Base-by-base conservation (phyloP, 2,888 invertebrate genomes). In the Dorcus hopei region DNA sequence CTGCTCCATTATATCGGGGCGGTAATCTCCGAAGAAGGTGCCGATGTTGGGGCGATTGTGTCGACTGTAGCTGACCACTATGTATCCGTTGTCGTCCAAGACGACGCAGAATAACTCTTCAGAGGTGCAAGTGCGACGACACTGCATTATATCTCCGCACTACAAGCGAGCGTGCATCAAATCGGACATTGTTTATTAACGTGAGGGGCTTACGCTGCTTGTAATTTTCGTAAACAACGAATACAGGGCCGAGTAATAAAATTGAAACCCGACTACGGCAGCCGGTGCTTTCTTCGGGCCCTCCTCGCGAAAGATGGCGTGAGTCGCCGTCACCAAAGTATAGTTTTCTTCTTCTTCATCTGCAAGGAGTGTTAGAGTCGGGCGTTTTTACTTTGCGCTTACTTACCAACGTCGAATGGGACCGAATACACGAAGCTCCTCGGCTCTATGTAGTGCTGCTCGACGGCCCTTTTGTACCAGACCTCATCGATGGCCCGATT, bases 391-490 rank as follows among this genome's bases (percentile, higher is more conserved):
- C 45, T 9, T 19, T n/a, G 45, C 8, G 14, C n/a, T 38, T 8
- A 54, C 61, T 66, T 74, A 73, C 82, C 81, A 38, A 82, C 80
- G 74, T 88, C 86, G 71, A 88, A 86, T 19, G 89, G 89, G 47
- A 90, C 87, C 2, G 89, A 88, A 77, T 91, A 94, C 0, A 95
- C 91, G 74, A 91, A 94, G 69, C 91, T 91, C 38, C 87, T 84
- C 0, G 88, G 85, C 64, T 92, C 84, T 9, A 89, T 81, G 72
- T 88, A 88, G 77, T 93, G 87, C 69, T 93, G 92, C 67, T 94
- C 93, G 0, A 95, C 93, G 0, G 95, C 93, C 9, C 93, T 84
- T 62, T 87, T 87, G 75, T 95, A 95, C 93, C 93, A 95, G 14
- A 90, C 84, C 76, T 95, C 94, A 73, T 95, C 93, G 49, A 91